These are phyloP conservation scores for Taxidea taxus DNA, from an alignment of 2,113 vertebrate genomes.

Conservation along the genomic window DNA sequence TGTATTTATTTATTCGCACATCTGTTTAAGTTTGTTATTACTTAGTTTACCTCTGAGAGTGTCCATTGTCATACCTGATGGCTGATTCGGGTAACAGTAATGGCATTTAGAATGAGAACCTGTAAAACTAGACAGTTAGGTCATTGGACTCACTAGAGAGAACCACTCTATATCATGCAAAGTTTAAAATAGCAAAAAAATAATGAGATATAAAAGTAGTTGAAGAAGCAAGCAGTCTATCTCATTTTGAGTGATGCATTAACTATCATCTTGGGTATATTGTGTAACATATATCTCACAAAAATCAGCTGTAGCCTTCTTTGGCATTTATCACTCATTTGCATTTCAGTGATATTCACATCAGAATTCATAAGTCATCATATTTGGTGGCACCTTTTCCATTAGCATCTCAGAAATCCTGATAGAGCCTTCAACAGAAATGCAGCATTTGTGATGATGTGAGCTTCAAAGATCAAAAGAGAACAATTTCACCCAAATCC, in stretches of 20 bases:
- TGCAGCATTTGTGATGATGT: neutral
- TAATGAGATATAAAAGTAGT: neutral
- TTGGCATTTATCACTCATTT: neutral
- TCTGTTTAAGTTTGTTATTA: neutral
- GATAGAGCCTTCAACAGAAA: neutral
- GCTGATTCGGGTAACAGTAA: neutral
- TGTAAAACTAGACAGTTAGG: neutral
- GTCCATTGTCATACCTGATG: neutral
- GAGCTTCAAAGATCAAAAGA: neutral
- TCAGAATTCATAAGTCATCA: conserved; percentile 1
- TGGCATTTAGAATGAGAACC: neutral
- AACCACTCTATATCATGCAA: neutral
- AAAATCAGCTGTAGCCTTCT: neutral
- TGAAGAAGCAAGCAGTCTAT: neutral
- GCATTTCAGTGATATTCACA: neutral
- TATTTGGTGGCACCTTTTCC: neutral
- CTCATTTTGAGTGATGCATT: neutral
- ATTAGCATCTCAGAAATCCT: neutral
- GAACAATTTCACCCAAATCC: neutral
- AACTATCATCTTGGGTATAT: neutral
- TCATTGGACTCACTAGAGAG: neutral
- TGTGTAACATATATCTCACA: neutral
- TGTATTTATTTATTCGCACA: too few species aligned
- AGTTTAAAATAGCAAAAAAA: neutral
- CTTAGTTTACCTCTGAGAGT: neutral